These are phyloP conservation scores for Apodemus agrarius DNA, from an alignment of 2,797 vertebrate species.

Conservation along the genomic window DNA sequence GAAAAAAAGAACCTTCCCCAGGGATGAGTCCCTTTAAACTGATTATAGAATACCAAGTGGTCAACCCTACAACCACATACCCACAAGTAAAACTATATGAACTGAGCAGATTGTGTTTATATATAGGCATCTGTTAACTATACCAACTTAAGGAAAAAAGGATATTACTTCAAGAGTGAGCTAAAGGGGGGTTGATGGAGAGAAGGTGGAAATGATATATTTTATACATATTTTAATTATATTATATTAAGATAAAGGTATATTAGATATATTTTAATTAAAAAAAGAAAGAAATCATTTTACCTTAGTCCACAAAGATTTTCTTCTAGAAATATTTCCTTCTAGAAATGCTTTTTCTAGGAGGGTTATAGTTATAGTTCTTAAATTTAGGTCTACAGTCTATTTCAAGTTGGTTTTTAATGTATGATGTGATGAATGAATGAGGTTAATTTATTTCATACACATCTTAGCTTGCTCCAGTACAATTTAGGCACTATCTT, in stretches of 20 bases:
- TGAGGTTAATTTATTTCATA: slow-evolving; percentile 17
- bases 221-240: background rate
- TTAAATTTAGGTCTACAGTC: background rate
- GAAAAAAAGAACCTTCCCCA: background rate
- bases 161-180: background rate
- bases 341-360: background rate
- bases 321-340: background rate
- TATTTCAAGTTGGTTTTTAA: slow-evolving; percentile 11
- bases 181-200: background rate
- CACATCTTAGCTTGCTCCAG: background rate
- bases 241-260: background rate
- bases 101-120: background rate
- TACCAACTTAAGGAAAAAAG: background rate
- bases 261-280: background rate
- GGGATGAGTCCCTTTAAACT: background rate
- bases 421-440: background rate
- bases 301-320: background rate
- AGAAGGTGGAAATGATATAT: background rate
- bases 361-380: background rate
- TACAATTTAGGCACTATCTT: background rate
- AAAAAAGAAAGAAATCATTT: background rate
- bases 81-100: background rate
- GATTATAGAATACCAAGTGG: background rate
- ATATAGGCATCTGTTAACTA: background rate
- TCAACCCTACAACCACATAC: background rate